A percentile compares a stretch with the other conserved stretches of the same genome.
phyloP scores from a whole-genome alignment of 2,797 vertebrate species.

The Melanotaenia nigrans region DNA sequence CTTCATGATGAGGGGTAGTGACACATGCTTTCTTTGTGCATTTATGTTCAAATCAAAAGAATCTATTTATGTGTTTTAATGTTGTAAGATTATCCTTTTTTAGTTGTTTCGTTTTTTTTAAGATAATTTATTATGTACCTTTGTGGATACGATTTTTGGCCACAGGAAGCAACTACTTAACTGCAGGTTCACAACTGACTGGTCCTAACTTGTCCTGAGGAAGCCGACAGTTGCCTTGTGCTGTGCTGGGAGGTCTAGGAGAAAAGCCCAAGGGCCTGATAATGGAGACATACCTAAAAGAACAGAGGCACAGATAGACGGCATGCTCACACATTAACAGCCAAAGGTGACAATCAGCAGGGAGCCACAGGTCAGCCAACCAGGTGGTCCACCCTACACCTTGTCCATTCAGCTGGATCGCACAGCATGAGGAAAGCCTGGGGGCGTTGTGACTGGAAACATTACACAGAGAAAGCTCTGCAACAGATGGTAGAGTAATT shows the following conservation, averaged over 20 bases:
- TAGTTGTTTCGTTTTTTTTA: neutral
- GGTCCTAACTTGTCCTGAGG: slow-evolving; percentile 62
- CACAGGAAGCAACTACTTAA: slow-evolving; percentile 56
- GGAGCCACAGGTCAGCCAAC: slow-evolving; percentile 64
- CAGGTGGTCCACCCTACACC: slow-evolving; percentile 73
- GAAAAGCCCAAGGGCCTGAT: slow-evolving; percentile 56
- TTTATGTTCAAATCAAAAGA: slow-evolving; percentile 6
- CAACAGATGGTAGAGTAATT: slow-evolving; percentile 57
- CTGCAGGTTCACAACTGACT: slow-evolving; percentile 55
- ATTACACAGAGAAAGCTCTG: slow-evolving; percentile 20
- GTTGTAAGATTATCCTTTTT: no score
- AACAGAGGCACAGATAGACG: slow-evolving; percentile 40
- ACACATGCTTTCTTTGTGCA: slow-evolving; percentile 4
- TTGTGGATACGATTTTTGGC: slow-evolving; percentile 11
- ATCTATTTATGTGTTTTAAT: neutral
- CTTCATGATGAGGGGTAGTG: slow-evolving; percentile 4
- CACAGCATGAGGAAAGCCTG: slow-evolving; percentile 25
- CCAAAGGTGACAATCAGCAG: slow-evolving; percentile 70
- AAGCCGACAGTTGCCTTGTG: slow-evolving; percentile 38
- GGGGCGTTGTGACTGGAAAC: slow-evolving; percentile 46
- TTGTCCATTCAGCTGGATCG: slow-evolving; percentile 46
- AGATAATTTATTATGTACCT: neutral
- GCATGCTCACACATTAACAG: slow-evolving; percentile 56
- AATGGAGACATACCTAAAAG: slow-evolving; percentile 61
- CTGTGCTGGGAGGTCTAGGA: slow-evolving; percentile 70